Conservation (phyloP, 2,113 vertebrate species). For the Halcyon senegalensis region DNA sequence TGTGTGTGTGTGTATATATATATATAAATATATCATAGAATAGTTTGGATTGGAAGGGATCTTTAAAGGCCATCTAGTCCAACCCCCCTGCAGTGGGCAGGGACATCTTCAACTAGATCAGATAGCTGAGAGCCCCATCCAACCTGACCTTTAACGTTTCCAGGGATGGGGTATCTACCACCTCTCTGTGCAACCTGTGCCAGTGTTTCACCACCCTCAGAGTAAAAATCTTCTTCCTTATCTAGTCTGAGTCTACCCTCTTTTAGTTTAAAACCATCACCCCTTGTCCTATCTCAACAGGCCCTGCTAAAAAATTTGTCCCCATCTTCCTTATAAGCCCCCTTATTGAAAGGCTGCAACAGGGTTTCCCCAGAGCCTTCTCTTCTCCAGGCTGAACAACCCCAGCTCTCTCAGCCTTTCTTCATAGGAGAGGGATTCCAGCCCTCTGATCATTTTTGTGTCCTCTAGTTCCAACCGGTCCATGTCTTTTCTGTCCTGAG, state of each 20-base stretch:
- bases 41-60: neutral
- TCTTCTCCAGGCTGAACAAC: neutral
- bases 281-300: neutral
- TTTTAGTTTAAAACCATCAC: neutral
- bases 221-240: neutral
- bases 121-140: neutral
- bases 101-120: neutral
- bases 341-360: neutral
- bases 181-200: neutral
- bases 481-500: neutral
- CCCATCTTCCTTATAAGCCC: neutral
- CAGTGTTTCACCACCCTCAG: neutral
- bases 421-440: neutral
- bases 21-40: neutral
- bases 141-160: neutral
- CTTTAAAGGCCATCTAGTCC: neutral
- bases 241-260: neutral
- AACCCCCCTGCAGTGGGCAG: neutral
- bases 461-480: neutral
- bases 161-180: no score
- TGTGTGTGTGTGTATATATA: neutral
- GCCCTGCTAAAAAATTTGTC: neutral
- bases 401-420: neutral
- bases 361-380: neutral
- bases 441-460: neutral